Evolutionary conservation across 1,140 invertebrate genomes (phyloP).

Genomic region (Mercenaria mercenaria): DNA sequence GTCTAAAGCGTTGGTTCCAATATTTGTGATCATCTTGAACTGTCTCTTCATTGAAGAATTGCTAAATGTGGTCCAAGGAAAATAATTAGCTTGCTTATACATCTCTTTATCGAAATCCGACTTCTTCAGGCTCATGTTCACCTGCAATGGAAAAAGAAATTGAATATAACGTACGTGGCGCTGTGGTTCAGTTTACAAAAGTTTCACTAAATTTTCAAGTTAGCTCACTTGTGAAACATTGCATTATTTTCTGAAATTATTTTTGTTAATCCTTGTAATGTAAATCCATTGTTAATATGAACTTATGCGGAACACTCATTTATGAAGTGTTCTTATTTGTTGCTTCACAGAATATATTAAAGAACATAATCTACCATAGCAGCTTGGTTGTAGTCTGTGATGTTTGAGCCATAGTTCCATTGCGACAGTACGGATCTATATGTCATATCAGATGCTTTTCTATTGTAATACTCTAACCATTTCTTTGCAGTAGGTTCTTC

Average conservation of each 20-base stretch:
- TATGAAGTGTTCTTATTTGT: too few relatives aligned
- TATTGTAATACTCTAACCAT: slow-evolving; percentile 64
- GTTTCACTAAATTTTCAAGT: too few relatives aligned
- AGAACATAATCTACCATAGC: slow-evolving; percentile 55
- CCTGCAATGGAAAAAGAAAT: slow-evolving; percentile 56
- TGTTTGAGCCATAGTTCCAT: slow-evolving; percentile 78
- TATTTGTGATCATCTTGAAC: slow-evolving; percentile 91
- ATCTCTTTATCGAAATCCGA: slow-evolving; percentile 79
- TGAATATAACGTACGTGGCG: too few relatives aligned
- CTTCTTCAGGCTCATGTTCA: slow-evolving; percentile 62
- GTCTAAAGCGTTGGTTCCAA: slow-evolving; percentile 90
- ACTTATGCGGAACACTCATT: too few relatives aligned
- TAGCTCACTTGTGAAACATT: too few relatives aligned
- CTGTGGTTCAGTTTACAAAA: neutral
- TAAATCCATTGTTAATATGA: too few relatives aligned
- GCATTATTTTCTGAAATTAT: too few relatives aligned
- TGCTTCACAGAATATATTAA: too few relatives aligned
- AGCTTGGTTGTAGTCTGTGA: slow-evolving; percentile 78
- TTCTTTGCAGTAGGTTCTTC: neutral
- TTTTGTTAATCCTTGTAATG: too few relatives aligned
- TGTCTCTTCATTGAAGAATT: slow-evolving; percentile 91
- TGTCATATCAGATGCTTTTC: slow-evolving; percentile 45
- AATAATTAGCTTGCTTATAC: slow-evolving; percentile 77
- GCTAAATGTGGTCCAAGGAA: slow-evolving; percentile 89
- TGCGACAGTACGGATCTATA: slow-evolving; percentile 28